These are phyloP conservation scores for Drosophila nasuta DNA, from an alignment of 1,140 invertebrate genomes.

Conservation along the genomic window DNA sequence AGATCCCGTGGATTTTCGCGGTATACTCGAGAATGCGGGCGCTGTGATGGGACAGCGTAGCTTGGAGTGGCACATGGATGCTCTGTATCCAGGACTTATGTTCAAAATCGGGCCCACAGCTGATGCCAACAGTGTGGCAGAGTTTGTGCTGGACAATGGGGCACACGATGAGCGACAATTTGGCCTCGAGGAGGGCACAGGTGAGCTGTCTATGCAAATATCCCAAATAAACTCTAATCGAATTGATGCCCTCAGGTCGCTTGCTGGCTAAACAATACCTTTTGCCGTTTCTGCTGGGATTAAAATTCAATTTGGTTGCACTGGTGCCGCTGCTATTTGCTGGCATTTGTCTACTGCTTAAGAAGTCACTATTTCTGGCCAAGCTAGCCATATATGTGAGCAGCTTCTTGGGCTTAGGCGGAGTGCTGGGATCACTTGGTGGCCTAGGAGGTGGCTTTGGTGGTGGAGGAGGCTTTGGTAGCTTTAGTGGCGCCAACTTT, in stretches of 20 bases:
- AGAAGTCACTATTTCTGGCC: conserved; percentile 90
- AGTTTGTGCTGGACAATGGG: conserved; percentile 89
- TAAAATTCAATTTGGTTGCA: conserved; percentile 91
- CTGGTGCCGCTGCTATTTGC: conserved; percentile 90
- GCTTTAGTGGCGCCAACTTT: conserved; percentile 48
- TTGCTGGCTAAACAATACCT: conserved; percentile 89
- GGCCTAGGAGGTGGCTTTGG: conserved; percentile 39
- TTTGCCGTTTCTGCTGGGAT: conserved; percentile 89
- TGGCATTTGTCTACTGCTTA: conserved; percentile 88
- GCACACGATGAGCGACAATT: conserved; percentile 85
- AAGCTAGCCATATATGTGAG: conserved; percentile 90
- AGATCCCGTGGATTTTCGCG: conserved; percentile 89
- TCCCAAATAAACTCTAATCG: background rate
- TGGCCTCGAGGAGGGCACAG: conserved; percentile 85
- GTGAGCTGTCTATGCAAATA: conserved; percentile 58
- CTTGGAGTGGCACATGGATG: conserved; percentile 89
- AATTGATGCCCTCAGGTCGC: conserved; percentile 85
- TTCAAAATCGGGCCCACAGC: conserved; percentile 89
- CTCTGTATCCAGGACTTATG: conserved; percentile 89
- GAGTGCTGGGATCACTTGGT: conserved; percentile 79
- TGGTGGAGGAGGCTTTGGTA: conserved; percentile 44
- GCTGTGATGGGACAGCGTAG: conserved; percentile 89
- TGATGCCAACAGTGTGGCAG: conserved; percentile 88
- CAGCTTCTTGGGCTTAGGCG: conserved; percentile 87
- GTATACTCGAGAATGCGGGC: conserved; percentile 89